Evolutionary conservation across 2,888 invertebrate species (phyloP).

Genomic region (Pammene fasciana): DNA sequence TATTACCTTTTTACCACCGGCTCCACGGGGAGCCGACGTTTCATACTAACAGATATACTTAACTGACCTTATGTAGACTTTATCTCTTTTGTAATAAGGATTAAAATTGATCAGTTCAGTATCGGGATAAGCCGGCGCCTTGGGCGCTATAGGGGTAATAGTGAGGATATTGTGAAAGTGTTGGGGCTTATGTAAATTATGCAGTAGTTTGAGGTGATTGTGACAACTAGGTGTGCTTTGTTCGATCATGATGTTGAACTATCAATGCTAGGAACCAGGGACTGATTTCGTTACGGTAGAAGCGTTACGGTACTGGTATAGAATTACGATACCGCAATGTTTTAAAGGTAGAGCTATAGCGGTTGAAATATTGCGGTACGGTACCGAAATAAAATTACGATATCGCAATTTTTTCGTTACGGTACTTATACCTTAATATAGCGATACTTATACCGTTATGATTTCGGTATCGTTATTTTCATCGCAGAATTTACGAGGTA

Average conservation of each 20-base stretch:
- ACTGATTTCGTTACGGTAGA: too few species aligned
- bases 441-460: too few species aligned
- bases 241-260: slow-evolving; percentile 1
- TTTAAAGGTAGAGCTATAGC: too few species aligned
- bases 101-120: not conserved
- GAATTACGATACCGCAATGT: too few species aligned
- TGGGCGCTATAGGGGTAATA: slow-evolving; percentile 2
- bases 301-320: too few species aligned
- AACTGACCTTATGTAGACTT: not conserved
- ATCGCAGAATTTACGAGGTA: too few species aligned
- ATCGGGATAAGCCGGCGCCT: not conserved
- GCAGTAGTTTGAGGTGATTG: not conserved
- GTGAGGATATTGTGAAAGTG: slow-evolving; percentile 32
- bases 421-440: too few species aligned
- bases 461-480: too few species aligned
- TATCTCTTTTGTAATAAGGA: not conserved
- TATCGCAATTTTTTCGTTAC: too few species aligned
- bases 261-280: not conserved
- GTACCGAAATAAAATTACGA: too few species aligned
- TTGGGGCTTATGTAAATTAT: slow-evolving; percentile 32
- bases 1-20: slow-evolving; percentile 29
- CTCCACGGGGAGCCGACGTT: slow-evolving; percentile 26
- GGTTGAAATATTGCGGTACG: too few species aligned
- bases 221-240: slow-evolving; percentile 15
- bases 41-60: not conserved